Evolutionary conservation across 2,113 vertebrate genomes (phyloP).

Genomic region (Tapirus terrestris): DNA sequence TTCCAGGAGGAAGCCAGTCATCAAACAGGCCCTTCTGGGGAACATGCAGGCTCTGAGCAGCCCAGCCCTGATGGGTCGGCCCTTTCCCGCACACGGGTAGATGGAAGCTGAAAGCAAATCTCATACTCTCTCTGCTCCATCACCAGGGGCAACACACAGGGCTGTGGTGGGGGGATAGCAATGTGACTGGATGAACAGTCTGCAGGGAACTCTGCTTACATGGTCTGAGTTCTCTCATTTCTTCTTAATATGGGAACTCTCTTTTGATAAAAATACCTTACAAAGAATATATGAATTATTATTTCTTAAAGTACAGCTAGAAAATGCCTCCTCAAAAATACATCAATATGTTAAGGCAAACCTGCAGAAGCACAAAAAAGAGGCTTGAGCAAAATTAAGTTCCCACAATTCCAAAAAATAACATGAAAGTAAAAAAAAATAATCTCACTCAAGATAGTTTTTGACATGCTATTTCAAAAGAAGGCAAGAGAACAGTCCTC

Average conservation of each 20-base stretch:
- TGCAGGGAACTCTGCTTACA: neutral
- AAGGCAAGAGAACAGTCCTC: neutral
- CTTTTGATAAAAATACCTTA: neutral
- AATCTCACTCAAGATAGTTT: neutral
- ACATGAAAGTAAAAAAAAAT: neutral
- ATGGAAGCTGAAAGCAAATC: neutral
- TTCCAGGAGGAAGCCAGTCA: neutral
- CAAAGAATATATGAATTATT: neutral
- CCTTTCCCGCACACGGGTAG: neutral
- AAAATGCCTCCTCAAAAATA: neutral
- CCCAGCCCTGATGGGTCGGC: neutral
- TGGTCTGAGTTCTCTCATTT: neutral
- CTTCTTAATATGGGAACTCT: neutral
- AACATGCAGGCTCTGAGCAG: neutral
- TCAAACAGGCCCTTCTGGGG: neutral
- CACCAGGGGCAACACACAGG: neutral
- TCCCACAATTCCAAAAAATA: neutral
- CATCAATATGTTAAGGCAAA: neutral
- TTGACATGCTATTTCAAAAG: neutral
- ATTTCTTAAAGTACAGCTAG: neutral
- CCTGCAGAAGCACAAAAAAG: neutral
- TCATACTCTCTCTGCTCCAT: neutral
- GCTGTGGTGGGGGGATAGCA: neutral
- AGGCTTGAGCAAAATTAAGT: neutral
- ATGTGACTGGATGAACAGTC: neutral